These are phyloP conservation scores for Troides aeacus DNA, from an alignment of 2,888 invertebrate genomes.

Conservation along the genomic window DNA sequence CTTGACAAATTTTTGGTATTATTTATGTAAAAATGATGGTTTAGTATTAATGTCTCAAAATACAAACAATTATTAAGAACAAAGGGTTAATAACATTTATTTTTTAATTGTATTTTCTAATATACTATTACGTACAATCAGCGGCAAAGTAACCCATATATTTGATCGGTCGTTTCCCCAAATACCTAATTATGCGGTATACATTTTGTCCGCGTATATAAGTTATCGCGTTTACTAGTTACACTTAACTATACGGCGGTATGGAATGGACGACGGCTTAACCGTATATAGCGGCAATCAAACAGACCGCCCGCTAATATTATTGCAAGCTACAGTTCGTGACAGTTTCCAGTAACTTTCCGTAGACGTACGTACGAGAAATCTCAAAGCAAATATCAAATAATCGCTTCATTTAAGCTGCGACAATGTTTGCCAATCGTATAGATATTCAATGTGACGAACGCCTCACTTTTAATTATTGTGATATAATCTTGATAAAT, in stretches of 20 bases:
- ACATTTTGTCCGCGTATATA: background rate
- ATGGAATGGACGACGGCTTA: conserved; percentile 12
- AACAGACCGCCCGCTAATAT: conserved; percentile 20
- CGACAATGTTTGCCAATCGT: conserved; percentile 25
- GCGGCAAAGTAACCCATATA: no score
- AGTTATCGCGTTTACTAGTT: background rate
- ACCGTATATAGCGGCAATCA: conserved; percentile 10
- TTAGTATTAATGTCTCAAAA: no score
- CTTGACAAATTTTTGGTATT: no score
- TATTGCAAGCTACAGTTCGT: conserved; percentile 34
- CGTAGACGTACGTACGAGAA: conserved; percentile 31
- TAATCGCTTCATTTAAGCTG: conserved; percentile 34
- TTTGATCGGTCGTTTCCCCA: no score
- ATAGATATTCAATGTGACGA: conserved; percentile 7
- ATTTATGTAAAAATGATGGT: no score
- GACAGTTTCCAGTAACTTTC: conserved; percentile 36
- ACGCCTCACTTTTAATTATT: conserved; percentile 7
- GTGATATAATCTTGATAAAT: conserved; percentile 4
- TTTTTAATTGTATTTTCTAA: no score
- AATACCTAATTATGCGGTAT: no score
- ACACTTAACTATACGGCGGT: background rate
- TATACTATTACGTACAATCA: no score
- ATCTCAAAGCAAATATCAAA: conserved; percentile 40
- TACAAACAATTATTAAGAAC: no score
- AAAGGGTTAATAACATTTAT: no score